These are phyloP conservation scores for Melipona quadrifasciata DNA, from an alignment of 1,140 invertebrate species.

Conservation along the genomic window DNA sequence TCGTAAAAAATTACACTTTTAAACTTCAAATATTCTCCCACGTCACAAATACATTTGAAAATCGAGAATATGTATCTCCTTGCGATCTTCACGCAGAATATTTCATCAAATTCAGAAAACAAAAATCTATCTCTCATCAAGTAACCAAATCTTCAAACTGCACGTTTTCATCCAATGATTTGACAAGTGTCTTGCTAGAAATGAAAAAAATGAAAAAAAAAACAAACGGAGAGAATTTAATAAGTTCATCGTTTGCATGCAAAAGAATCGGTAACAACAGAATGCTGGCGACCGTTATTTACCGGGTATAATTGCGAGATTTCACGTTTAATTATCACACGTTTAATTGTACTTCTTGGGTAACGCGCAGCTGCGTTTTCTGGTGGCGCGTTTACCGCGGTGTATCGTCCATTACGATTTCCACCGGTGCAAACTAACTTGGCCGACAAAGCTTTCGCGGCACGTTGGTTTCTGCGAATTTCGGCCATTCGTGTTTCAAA, in stretches of 20 bases:
- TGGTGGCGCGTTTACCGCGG: background rate
- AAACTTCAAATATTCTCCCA: no score
- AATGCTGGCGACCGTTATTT: background rate
- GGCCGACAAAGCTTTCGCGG: background rate
- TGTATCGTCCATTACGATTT: background rate
- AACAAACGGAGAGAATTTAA: no score
- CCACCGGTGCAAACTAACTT: background rate
- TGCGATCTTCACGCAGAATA: background rate
- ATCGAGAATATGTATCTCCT: background rate
- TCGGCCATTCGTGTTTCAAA: background rate
- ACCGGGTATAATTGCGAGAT: background rate
- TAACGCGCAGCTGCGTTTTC: background rate
- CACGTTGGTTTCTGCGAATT: background rate
- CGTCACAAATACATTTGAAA: no score
- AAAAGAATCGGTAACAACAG: no score
- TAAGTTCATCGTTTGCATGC: background rate
- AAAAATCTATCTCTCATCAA: background rate
- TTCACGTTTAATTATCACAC: background rate
- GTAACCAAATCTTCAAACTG: background rate
- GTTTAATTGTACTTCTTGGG: background rate
- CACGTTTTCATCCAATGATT: background rate
- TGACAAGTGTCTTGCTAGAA: no score
- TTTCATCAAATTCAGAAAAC: background rate
- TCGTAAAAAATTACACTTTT: no score
- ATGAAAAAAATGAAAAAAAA: no score